Evolutionary conservation across 2,888 invertebrate genomes (phyloP), one percentile per base, ranked within the genome.

Genomic region (Andrena haemorrhoa): DNA sequence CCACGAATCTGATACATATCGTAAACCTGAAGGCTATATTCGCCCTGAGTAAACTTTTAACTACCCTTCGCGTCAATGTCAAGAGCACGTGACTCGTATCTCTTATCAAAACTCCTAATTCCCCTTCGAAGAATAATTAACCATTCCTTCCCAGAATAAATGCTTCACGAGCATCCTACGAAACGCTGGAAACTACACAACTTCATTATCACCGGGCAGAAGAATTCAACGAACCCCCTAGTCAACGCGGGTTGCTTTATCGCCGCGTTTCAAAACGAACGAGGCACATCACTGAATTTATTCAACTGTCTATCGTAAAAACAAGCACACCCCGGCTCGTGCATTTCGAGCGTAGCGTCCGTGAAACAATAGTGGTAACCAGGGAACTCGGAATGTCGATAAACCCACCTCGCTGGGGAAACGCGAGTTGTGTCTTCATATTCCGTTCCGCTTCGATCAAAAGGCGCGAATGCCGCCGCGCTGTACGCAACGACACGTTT

Each of bases 311-410:
- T 7, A 47, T 53, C 60, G 31, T 71, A 66, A 77, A 70, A 47
- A 41, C 35, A 1, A 33, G 35, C 31, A 41, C 41, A 12, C 35
- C 23, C 1, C 1, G 6, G 2, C n/a, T 8, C 60, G 26, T 49
- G 33, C 49, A 60, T 65, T 60, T 70, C 58, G 8, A 7, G 41
- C 41, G 77, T 29, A 66, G 20, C 61, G 61, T 78, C 47, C 71
- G 41, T 16, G 66, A 53, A 72, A 78, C 71, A 80, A 72, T 63
- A 56, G 47, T 26, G 33, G 66, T 47, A 56, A 71, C 79, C 26
- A 20, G 23, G 10, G 26, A 4, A 16, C 41, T 65, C 26, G 8
- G 16, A 53, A 68, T 49, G 78, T 20, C 61, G 66, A 70, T 78
- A 66, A 66, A 79, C n/a, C 60, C 31, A 41, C 23, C 35, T 23